These are phyloP conservation scores for Dastarcus helophoroides DNA, from an alignment of 2,888 invertebrate species.

Conservation along the genomic window DNA sequence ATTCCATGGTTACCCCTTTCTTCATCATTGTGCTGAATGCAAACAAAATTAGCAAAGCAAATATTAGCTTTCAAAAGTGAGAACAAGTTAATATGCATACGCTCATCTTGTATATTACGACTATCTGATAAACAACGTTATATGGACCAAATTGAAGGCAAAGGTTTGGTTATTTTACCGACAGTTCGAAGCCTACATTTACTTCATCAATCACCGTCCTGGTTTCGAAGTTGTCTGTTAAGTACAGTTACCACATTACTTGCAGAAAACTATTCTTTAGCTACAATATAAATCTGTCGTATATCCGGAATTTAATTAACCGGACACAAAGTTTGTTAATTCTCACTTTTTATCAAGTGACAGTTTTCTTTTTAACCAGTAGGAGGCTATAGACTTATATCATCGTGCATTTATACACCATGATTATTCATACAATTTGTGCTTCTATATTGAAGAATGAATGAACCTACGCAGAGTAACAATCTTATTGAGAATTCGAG, in stretches of 20 bases:
- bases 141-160: slow-evolving; percentile 12
- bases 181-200: slow-evolving; percentile 27
- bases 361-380: too few species aligned
- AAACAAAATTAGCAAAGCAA: slow-evolving; percentile 4
- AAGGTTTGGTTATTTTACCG: slow-evolving; percentile 16
- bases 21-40: slow-evolving; percentile 6
- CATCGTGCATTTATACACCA: too few species aligned
- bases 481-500: slow-evolving; percentile 20
- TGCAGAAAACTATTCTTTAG: slow-evolving; percentile 15
- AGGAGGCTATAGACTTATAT: too few species aligned
- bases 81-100: slow-evolving; percentile 18
- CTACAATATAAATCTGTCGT: slow-evolving; percentile 10
- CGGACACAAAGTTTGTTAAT: too few species aligned
- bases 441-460: background rate
- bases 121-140: slow-evolving; percentile 11
- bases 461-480: slow-evolving; percentile 10
- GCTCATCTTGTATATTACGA: slow-evolving; percentile 17
- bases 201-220: slow-evolving; percentile 29
- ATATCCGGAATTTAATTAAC: too few species aligned
- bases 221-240: slow-evolving; percentile 27
- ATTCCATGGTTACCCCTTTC: background rate
- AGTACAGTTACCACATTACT: slow-evolving; percentile 26
- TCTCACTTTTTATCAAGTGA: too few species aligned
- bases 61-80: slow-evolving; percentile 10
- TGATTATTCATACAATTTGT: too few species aligned